Percentiles rank a stretch among this genome's conserved stretches.
phyloP scores from a whole-genome alignment of 2,113 vertebrate species.

The Sialia sialis region DNA sequence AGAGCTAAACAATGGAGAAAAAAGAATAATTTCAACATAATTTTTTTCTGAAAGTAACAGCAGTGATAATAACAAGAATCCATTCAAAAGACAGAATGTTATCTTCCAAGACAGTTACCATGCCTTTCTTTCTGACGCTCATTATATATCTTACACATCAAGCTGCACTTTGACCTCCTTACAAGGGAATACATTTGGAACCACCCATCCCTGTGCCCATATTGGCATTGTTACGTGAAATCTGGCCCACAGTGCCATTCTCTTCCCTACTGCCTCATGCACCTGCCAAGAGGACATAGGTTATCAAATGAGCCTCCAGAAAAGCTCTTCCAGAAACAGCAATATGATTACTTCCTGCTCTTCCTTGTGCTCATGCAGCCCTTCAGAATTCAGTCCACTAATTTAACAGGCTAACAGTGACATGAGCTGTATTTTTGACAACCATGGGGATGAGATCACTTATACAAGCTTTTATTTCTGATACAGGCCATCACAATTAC shows the following conservation, averaged over 20 bases:
- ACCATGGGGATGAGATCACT: not conserved
- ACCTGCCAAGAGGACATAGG: not conserved
- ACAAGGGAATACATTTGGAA: not conserved
- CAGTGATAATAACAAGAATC: not conserved
- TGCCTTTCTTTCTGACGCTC: not conserved
- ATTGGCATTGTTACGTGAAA: not conserved
- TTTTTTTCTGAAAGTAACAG: not conserved
- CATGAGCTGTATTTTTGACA: not conserved
- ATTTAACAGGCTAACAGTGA: not conserved
- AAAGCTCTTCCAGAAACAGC: not conserved
- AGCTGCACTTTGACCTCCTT: not conserved
- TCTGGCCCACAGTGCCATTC: not conserved
- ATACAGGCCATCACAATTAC: not conserved
- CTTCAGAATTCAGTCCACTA: not conserved
- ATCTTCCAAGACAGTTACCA: slow-evolving; percentile 38
- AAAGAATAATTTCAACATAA: not conserved
- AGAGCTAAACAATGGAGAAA: slow-evolving; percentile 27
- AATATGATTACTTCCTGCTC: not conserved
- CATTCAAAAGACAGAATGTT: slow-evolving; percentile 31
- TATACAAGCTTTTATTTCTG: not conserved
- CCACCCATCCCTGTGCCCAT: not conserved
- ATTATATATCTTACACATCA: not conserved
- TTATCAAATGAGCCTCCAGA: not conserved
- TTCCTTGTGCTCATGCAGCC: not conserved
- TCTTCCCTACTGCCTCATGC: not conserved